A percentile compares a stretch with the other conserved stretches of the same genome.
Conservation (phyloP, 2,797 vertebrate species). For the Enteromius treurensis region DNA sequence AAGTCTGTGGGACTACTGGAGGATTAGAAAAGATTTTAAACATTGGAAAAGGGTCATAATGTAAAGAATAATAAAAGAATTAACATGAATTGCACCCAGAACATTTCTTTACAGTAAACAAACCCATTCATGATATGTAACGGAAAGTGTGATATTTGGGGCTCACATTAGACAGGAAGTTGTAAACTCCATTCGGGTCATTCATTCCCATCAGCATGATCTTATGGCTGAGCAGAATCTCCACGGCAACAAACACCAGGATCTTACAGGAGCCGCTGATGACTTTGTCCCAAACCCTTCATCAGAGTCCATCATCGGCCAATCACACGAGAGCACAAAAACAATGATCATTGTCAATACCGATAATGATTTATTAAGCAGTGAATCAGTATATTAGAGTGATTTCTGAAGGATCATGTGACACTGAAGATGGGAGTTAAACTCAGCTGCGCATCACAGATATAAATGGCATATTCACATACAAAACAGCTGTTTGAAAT, state of each 20-base stretch:
- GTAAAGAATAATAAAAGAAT: background rate
- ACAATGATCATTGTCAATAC: background rate
- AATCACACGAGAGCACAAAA: background rate
- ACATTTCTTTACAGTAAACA: background rate
- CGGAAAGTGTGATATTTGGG: background rate
- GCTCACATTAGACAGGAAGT: conserved; percentile 92
- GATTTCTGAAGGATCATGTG: background rate
- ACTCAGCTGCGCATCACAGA: background rate
- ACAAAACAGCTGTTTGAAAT: background rate
- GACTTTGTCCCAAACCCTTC: conserved; percentile 97
- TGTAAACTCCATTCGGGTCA: conserved; percentile 83
- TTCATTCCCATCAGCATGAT: conserved; percentile 87
- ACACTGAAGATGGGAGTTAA: background rate
- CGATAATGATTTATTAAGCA: background rate
- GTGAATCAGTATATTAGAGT: background rate
- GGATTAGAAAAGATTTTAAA: background rate
- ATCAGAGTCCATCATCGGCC: background rate
- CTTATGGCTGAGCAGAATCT: conserved; percentile 95
- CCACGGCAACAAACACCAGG: conserved; percentile 93
- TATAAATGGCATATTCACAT: background rate
- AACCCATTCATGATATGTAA: background rate
- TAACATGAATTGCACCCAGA: background rate
- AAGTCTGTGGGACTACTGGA: background rate
- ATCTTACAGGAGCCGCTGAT: conserved; percentile 98
- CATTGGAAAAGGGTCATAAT: background rate